Evolutionary conservation across 2,797 vertebrate genomes (phyloP).

Genomic region (Petrocephalus sullivani): DNA sequence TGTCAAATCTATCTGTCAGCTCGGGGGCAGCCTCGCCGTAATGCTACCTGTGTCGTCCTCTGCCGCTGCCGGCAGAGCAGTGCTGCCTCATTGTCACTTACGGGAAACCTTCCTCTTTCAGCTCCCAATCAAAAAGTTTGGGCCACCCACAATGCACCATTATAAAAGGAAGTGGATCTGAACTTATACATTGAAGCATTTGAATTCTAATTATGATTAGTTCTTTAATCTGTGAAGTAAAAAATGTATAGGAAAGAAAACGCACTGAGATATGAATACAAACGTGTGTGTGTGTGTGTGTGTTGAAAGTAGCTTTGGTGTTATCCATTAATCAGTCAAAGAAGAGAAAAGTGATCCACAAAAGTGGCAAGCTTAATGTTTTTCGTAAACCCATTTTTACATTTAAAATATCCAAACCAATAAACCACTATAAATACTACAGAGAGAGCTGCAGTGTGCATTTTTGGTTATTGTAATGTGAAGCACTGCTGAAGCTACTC

Average conservation of each 20-base stretch:
- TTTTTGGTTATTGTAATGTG: constrained; percentile 24
- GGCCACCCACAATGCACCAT: neutral
- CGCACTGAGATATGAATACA: neutral
- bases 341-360: neutral
- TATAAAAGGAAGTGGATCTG: neutral
- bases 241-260: neutral
- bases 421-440: neutral
- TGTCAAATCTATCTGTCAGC: constrained; percentile 46
- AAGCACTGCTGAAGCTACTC: constrained; percentile 19
- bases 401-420: neutral
- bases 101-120: neutral
- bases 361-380: neutral
- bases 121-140: neutral
- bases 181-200: neutral
- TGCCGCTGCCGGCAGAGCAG: constrained; percentile 20
- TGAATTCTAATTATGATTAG: neutral
- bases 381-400: neutral
- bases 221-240: neutral
- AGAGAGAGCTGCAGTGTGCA: neutral
- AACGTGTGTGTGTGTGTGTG: neutral
- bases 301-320: neutral
- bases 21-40: neutral
- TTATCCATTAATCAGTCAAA: neutral
- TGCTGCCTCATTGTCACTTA: neutral
- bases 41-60: constrained; percentile 20